Percentiles rank a stretch among this genome's conserved stretches.
Conservation (phyloP, 2,888 invertebrate species). For the Graphium colonna region DNA sequence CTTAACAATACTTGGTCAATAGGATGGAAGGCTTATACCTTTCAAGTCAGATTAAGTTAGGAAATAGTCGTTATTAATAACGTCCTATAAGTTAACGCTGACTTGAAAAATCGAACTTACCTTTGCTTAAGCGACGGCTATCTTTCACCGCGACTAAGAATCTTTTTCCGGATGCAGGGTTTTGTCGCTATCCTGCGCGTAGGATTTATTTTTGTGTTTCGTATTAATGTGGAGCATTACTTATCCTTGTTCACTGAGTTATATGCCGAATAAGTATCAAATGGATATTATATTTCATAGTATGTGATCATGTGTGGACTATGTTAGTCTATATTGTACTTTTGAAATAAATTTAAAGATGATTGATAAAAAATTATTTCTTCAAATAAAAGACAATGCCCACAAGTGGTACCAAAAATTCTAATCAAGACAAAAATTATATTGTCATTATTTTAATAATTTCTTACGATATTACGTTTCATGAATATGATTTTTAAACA, state of each 20-base stretch:
- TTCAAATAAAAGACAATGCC: no score
- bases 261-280: background rate
- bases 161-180: conserved; percentile 72
- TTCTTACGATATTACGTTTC: no score
- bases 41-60: conserved; percentile 78
- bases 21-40: conserved; percentile 69
- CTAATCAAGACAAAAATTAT: no score
- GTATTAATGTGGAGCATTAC: conserved; percentile 19
- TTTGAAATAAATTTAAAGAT: no score
- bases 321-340: no score
- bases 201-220: conserved; percentile 42
- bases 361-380: no score
- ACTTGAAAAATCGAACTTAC: conserved; percentile 76
- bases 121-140: conserved; percentile 74
- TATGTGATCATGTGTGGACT: no score
- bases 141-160: conserved; percentile 71
- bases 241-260: conserved; percentile 6
- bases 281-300: background rate
- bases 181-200: conserved; percentile 54
- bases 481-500: no score
- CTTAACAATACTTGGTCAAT: conserved; percentile 64
- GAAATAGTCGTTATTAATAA: conserved; percentile 76
- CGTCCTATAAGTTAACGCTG: conserved; percentile 71
- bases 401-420: no score
- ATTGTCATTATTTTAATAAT: no score